phyloP scores from a whole-genome alignment of 92 coral and sea anemone genomes.

The Siderastrea radians region DNA sequence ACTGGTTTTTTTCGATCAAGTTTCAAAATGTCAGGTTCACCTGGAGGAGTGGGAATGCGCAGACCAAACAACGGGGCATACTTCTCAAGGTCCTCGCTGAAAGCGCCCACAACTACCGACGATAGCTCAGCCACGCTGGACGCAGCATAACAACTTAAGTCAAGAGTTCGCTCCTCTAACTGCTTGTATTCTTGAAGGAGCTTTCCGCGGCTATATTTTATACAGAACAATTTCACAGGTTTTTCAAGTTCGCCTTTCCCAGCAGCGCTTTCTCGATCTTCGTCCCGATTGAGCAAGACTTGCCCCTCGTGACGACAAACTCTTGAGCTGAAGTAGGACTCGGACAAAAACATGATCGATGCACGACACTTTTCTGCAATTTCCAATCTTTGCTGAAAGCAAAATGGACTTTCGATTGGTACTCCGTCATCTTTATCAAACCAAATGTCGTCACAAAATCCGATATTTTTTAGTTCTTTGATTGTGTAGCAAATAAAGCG shows the following conservation, averaged over 20 bases:
- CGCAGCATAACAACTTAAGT: constrained; percentile 58
- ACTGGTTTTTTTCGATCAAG: constrained; percentile 71
- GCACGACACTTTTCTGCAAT: constrained; percentile 95
- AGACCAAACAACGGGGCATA: constrained; percentile 86
- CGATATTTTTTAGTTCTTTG: constrained; percentile 88
- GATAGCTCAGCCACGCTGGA: constrained; percentile 94
- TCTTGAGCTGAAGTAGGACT: constrained; percentile 72
- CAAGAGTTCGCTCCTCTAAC: constrained; percentile 62
- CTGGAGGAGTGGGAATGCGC: constrained; percentile 78
- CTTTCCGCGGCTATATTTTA: constrained; percentile 65
- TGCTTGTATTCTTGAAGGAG: constrained; percentile 70
- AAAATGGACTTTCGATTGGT: constrained; percentile 60
- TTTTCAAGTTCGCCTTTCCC: constrained; percentile 64
- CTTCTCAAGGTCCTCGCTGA: constrained; percentile 85
- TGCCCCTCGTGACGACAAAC: constrained; percentile 80
- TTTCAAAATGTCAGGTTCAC: constrained; percentile 56
- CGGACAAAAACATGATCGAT: constrained; percentile 84
- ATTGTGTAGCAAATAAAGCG: constrained; percentile 85
- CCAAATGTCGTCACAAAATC: constrained; percentile 96
- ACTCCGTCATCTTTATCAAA: constrained; percentile 91
- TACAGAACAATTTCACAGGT: constrained; percentile 84
- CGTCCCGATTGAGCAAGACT: constrained; percentile 76
- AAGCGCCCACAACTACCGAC: constrained; percentile 83
- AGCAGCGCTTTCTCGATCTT: constrained; percentile 34
- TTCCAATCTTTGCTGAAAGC: constrained; percentile 89